Percentiles rank a stretch among this genome's conserved stretches.
phyloP scores from a whole-genome alignment of 2,888 invertebrate genomes.

The Temnothorax rugatulus region DNA sequence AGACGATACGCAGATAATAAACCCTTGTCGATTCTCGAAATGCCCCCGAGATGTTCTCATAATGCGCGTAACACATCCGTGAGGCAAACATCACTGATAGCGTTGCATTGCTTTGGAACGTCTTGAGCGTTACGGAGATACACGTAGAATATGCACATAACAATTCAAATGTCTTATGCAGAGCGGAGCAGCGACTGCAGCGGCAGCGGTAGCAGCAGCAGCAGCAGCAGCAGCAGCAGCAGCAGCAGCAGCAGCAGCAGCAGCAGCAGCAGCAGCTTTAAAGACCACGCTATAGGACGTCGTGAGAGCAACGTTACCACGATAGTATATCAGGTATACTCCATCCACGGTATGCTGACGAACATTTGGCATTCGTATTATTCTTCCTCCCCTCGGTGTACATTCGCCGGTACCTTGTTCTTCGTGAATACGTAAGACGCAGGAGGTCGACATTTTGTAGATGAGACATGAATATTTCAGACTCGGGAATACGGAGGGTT shows the following conservation, averaged over 20 bases:
- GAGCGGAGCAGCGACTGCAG: slow-evolving; percentile 41
- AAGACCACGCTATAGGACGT: slow-evolving; percentile 41
- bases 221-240: too few relatives aligned
- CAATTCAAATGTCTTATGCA: slow-evolving; percentile 68
- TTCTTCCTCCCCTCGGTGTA: slow-evolving; percentile 41
- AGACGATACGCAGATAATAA: not conserved
- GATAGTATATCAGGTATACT: slow-evolving; percentile 63
- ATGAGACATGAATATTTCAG: slow-evolving; percentile 48
- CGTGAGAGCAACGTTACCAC: slow-evolving; percentile 48
- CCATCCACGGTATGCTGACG: slow-evolving; percentile 55
- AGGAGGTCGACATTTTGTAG: slow-evolving; percentile 35
- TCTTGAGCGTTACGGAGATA: slow-evolving; percentile 62
- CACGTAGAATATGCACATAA: slow-evolving; percentile 65
- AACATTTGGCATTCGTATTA: slow-evolving; percentile 57
- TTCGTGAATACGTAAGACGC: slow-evolving; percentile 35
- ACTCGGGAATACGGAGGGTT: not conserved
- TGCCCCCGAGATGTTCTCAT: slow-evolving; percentile 49
- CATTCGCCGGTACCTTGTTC: slow-evolving; percentile 38
- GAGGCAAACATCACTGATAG: slow-evolving; percentile 70
- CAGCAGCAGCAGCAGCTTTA: slow-evolving; percentile 13
- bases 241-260: too few relatives aligned
- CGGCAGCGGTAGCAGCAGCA: slow-evolving; percentile 11
- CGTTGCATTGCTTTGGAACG: slow-evolving; percentile 65
- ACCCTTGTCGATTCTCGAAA: slow-evolving; percentile 68
- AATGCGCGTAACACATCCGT: slow-evolving; percentile 55